Percentiles rank a stretch among this genome's conserved stretches.
phyloP scores from a whole-genome alignment of 23 tunicate genomes.

The Trididemnum nubilum region DNA sequence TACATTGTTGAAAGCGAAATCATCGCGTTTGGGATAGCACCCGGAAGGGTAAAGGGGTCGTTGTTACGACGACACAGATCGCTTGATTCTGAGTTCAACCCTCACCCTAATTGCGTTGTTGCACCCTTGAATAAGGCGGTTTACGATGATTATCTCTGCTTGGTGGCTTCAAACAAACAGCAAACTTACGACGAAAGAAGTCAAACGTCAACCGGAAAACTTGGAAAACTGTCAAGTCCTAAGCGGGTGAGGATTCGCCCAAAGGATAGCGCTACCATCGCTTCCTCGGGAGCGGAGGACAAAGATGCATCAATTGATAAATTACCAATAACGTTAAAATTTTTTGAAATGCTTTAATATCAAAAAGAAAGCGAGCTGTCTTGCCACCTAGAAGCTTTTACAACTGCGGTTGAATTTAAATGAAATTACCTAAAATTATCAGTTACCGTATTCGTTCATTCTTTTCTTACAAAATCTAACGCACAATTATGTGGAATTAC shows the following conservation, averaged over 20 bases:
- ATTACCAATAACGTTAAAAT: too few species aligned
- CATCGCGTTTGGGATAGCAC: neutral
- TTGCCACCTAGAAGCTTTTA: too few species aligned
- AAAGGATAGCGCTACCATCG: neutral
- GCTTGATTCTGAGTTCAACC: neutral
- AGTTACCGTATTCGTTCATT: too few species aligned
- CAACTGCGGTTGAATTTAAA: too few species aligned
- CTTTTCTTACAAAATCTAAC: too few species aligned
- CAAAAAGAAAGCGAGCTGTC: too few species aligned
- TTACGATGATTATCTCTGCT: neutral
- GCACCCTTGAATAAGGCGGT: neutral
- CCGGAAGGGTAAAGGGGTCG: neutral
- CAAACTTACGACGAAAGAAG: neutral
- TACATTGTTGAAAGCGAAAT: too few species aligned
- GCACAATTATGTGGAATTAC: too few species aligned
- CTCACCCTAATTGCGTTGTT: neutral
- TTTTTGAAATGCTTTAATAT: too few species aligned
- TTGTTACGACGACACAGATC: neutral
- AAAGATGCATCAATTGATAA: neutral
- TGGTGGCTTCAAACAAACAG: neutral
- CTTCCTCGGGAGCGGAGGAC: neutral
- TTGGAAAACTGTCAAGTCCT: neutral
- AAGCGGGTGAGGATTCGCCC: neutral
- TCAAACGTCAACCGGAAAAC: neutral
- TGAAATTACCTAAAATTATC: too few species aligned